Base-by-base conservation (phyloP, 2,113 vertebrate genomes). In the Chaetorhynchus papuensis region DNA sequence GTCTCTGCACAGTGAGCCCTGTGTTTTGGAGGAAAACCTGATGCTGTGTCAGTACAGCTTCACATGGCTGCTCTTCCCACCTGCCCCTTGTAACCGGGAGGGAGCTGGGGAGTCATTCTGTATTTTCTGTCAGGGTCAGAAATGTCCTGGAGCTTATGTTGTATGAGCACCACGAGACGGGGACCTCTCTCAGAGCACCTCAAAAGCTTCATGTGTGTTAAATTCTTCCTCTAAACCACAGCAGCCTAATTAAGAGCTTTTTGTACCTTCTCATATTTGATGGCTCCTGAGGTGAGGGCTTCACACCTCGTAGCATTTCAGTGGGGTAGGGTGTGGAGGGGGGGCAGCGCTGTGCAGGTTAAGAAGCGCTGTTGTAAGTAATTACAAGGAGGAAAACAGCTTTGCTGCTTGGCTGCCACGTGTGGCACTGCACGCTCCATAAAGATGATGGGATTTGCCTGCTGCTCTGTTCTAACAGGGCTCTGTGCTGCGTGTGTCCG, bases 241-340 rank as follows among this genome's bases (percentile, higher is more conserved):
- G 42, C 70, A 89, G 47, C 64, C 76, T 83, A 89, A 93, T 94
- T 87, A 89, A 89, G 68, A 83, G 64, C 33, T 86, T 53, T 87
- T 54, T 66, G 60, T 83, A 76, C 50, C 54, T 74, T 77, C 12
- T 49, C 39, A 11, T 50, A 56, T 59, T 64, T 74, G 83, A 86
- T 57, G 63, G 76, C 41, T 90, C 33, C 72, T 77, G 63, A 77
- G 83, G 80, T 77, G 86, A 92, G 71, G 42, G 33, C 80, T 93
- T 95, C 83, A 80, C 64, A 41, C 76, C 50, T 71, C 22, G 0
- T 7, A 76, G 35, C 41, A 4, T 76, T 90, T 92, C 56, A 17
- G 5, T 22, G 5, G 66, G 57, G 53, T 3, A 0, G 44, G 35
- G 26, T 68, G 42, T 21, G 77, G 37, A 92, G 44, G 7, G 3